These are phyloP conservation scores for Trachelus troglodyta DNA, from an alignment of 2,888 invertebrate species.

Conservation along the genomic window DNA sequence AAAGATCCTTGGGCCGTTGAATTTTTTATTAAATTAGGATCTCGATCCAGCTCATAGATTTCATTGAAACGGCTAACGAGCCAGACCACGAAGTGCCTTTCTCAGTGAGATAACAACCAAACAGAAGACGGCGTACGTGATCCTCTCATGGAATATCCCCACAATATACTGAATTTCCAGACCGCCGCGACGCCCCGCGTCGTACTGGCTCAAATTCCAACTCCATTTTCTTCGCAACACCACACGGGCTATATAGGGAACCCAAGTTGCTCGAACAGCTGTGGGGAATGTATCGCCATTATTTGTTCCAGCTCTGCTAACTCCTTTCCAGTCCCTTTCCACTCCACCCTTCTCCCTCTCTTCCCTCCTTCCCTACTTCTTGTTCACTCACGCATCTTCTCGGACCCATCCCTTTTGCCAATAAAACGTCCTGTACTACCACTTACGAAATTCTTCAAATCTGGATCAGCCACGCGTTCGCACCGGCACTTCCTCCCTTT, in stretches of 20 bases:
- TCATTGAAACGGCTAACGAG: conserved; percentile 25
- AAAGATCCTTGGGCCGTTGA: not conserved
- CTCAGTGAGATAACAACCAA: not conserved
- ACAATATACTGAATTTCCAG: not conserved
- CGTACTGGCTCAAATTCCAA: conserved; percentile 25
- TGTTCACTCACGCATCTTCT: not conserved
- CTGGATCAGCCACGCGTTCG: too few species aligned
- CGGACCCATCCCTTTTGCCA: not conserved
- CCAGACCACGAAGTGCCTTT: conserved; percentile 26
- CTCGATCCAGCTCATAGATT: not conserved
- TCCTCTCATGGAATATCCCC: not conserved
- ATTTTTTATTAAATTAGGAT: not conserved
- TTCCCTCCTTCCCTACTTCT: not conserved
- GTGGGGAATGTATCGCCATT: conserved; percentile 55
- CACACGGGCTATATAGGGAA: conserved; percentile 13
- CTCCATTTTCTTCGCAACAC: conserved; percentile 24
- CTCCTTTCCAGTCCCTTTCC: conserved; percentile 23
- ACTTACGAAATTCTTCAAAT: too few species aligned
- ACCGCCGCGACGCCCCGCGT: not conserved
- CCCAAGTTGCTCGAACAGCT: conserved; percentile 52
- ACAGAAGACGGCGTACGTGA: not conserved
- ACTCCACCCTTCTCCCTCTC: conserved; percentile 6
- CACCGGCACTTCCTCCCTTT: not conserved
- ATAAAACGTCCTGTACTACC: not conserved
- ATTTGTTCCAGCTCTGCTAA: conserved; percentile 45